Evolutionary conservation across 2,888 invertebrate species (phyloP).

Genomic region (Plebejus anna): DNA sequence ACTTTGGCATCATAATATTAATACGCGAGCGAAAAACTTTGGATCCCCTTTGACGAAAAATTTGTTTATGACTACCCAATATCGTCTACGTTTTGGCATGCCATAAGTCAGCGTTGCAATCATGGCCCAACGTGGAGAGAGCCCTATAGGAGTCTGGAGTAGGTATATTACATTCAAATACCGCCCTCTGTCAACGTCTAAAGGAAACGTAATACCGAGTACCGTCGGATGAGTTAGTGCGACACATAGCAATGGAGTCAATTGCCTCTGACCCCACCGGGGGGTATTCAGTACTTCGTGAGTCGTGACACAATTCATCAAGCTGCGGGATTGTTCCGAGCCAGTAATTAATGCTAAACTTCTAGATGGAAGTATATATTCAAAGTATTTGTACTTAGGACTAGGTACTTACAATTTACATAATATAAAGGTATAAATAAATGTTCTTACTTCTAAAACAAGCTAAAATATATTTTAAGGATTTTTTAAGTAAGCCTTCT

Average conservation of each 20-base stretch:
- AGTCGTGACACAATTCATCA: slow-evolving; percentile 17
- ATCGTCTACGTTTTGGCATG: no score
- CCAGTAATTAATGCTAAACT: not conserved
- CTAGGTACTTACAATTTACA: not conserved
- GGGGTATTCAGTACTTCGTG: slow-evolving; percentile 17
- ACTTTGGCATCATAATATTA: no score
- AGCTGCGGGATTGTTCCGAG: not conserved
- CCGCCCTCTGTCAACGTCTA: not conserved
- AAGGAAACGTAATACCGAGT: not conserved
- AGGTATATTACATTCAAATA: not conserved
- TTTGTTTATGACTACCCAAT: no score
- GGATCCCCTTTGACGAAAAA: no score
- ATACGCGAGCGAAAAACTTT: no score
- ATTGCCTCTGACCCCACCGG: slow-evolving; percentile 21
- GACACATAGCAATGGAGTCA: slow-evolving; percentile 20
- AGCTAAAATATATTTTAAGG: no score
- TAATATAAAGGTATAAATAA: not conserved
- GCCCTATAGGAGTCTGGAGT: no score
- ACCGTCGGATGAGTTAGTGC: slow-evolving; percentile 11
- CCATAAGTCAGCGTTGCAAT: no score
- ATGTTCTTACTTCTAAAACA: not conserved
- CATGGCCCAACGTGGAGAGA: no score
- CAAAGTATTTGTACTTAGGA: not conserved
- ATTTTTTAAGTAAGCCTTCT: no score
- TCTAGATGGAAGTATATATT: not conserved